Percentiles rank a stretch among this genome's conserved stretches.
These are phyloP conservation scores for Bombus fervidus DNA, from an alignment of 1,140 invertebrate genomes.

Conservation along the genomic window DNA sequence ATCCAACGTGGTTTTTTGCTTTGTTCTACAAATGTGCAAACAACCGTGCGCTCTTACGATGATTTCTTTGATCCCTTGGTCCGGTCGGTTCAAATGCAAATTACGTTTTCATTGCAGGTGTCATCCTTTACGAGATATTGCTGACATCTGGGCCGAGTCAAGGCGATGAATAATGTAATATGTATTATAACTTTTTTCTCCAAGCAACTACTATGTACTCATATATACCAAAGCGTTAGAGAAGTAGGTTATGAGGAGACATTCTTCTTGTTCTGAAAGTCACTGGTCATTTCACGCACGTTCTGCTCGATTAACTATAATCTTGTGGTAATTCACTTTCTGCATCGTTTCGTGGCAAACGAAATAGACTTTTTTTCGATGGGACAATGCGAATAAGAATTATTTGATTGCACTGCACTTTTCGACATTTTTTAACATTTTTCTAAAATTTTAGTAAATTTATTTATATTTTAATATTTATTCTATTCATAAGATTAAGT, in stretches of 20 bases:
- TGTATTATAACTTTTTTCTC: neutral
- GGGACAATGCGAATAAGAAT: neutral
- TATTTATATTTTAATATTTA: neutral
- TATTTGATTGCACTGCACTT: neutral
- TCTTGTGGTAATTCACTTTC: constrained; percentile 30
- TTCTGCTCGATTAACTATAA: neutral
- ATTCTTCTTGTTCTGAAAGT: neutral
- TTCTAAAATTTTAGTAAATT: neutral
- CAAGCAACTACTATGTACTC: too few relatives aligned
- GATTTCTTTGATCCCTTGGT: neutral
- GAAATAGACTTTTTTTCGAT: neutral
- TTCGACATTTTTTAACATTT: neutral
- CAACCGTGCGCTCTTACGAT: neutral
- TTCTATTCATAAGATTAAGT: too few relatives aligned
- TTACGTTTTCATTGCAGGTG: constrained; percentile 2
- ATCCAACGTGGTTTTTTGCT: neutral
- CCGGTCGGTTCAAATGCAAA: constrained; percentile 31
- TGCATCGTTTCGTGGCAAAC: neutral
- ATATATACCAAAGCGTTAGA: constrained; percentile 3
- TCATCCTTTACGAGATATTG: constrained; percentile 11
- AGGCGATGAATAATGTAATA: constrained; percentile 52
- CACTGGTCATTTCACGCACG: neutral
- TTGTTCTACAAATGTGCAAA: neutral
- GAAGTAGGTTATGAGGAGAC: constrained; percentile 30
- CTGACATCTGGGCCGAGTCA: constrained; percentile 46